phyloP scores from a whole-genome alignment of 1,140 invertebrate genomes.

The Macrostomum lignano region DNA sequence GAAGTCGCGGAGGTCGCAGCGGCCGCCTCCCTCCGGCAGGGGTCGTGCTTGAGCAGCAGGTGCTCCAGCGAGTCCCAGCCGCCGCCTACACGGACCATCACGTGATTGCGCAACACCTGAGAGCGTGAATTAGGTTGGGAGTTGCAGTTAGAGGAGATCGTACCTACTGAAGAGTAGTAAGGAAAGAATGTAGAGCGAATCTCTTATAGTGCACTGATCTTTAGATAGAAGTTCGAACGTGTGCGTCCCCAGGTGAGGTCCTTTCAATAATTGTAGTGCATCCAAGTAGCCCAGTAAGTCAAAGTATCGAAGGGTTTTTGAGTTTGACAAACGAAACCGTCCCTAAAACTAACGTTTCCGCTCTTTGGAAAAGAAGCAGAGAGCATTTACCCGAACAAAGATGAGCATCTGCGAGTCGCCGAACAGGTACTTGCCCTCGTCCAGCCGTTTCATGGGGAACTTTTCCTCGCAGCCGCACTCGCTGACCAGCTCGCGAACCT shows the following conservation, averaged over 20 bases:
- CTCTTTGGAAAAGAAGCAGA: slow-evolving; percentile 4
- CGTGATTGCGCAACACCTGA: slow-evolving; percentile 69
- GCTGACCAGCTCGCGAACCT: slow-evolving; percentile 68
- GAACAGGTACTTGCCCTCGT: slow-evolving; percentile 78
- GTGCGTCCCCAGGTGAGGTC: no score
- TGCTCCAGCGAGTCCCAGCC: slow-evolving; percentile 85
- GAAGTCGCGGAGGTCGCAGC: no score
- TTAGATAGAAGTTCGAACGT: no score
- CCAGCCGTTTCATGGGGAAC: slow-evolving; percentile 77
- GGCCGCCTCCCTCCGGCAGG: slow-evolving; percentile 46
- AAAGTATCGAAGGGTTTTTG: no score
- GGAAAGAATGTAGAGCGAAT: no score
- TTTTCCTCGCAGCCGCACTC: slow-evolving; percentile 71
- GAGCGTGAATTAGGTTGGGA: slow-evolving; percentile 9
- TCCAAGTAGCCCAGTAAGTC: no score
- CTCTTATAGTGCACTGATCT: no score
- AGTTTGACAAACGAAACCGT: no score
- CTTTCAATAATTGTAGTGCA: no score
- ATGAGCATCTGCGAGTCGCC: slow-evolving; percentile 73
- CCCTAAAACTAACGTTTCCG: no score
- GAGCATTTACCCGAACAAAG: slow-evolving; percentile 57
- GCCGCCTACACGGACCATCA: slow-evolving; percentile 84
- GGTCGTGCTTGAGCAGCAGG: slow-evolving; percentile 80
- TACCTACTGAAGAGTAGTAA: neutral
- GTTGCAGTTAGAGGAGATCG: neutral